Evolutionary conservation across 2,113 vertebrate species (phyloP).

Genomic region (Octodon degus): DNA sequence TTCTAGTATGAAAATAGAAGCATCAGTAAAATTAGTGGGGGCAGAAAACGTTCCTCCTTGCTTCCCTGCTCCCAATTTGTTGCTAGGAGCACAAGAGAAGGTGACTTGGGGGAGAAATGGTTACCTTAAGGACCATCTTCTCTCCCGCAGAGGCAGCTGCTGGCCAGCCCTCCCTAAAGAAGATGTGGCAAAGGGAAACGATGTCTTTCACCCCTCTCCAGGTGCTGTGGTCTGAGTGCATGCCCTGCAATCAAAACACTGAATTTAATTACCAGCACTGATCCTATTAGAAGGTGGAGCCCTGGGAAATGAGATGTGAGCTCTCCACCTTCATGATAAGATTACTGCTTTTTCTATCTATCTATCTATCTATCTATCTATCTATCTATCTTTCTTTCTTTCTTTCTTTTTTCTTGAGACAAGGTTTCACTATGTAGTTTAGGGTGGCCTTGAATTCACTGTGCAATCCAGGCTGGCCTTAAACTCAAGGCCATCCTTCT

Average conservation of each 20-base stretch:
- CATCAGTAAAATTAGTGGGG: background rate
- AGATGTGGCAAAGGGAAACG: fast-evolving
- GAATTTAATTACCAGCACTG: background rate
- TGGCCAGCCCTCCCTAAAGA: background rate
- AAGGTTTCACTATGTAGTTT: background rate
- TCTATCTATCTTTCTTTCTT: too few species aligned
- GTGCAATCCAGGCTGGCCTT: background rate
- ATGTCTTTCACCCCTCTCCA: background rate
- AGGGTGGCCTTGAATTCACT: background rate
- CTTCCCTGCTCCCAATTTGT: background rate
- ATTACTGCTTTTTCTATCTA: background rate
- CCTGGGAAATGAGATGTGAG: background rate
- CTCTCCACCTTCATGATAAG: background rate
- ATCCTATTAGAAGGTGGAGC: background rate
- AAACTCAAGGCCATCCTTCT: background rate
- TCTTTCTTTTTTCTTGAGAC: background rate
- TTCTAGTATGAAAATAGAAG: slow-evolving; percentile 37
- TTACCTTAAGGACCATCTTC: background rate
- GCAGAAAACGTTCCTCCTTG: background rate
- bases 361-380: too few species aligned
- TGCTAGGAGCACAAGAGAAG: background rate
- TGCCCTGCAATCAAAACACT: background rate
- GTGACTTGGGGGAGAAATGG: background rate
- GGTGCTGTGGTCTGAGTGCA: background rate
- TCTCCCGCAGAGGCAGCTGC: fast-evolving